Conservation (phyloP, 2,797 vertebrate genomes). For the Mus caroli region DNA sequence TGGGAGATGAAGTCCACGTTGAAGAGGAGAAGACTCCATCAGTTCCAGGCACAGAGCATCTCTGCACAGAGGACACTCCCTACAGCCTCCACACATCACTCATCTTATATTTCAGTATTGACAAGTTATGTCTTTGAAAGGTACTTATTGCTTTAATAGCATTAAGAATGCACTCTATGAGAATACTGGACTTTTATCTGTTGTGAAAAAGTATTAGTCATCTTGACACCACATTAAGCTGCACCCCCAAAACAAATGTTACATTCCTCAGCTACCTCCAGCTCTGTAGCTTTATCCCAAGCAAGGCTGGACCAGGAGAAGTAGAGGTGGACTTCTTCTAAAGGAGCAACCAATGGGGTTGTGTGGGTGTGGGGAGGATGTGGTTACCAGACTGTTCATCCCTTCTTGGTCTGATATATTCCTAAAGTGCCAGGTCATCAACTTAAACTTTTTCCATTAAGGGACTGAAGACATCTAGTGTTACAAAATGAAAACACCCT, state of each 20-base stretch:
- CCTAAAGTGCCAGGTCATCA: neutral
- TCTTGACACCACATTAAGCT: conserved; percentile 25
- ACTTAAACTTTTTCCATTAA: conserved; percentile 17
- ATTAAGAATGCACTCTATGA: conserved; percentile 75
- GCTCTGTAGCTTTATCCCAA: neutral
- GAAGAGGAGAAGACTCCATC: neutral
- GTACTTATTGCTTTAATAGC: conserved; percentile 73
- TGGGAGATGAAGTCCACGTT: neutral
- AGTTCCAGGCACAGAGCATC: neutral
- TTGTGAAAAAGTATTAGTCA: conserved; percentile 71
- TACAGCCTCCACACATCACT: conserved; percentile 33
- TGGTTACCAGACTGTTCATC: neutral
- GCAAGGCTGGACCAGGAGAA: neutral
- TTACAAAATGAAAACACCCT: conserved; percentile 2
- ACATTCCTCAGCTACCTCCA: conserved; percentile 54
- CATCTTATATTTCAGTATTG: conserved; percentile 71
- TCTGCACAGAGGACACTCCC: conserved; percentile 55
- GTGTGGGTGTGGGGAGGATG: rapidly evolving
- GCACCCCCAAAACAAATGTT: conserved; percentile 26
- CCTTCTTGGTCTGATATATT: neutral
- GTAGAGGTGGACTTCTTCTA: neutral
- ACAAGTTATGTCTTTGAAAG: conserved; percentile 47
- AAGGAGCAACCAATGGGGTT: conserved; percentile 16
- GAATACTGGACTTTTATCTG: conserved; percentile 67
- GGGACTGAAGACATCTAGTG: neutral